A percentile compares a stretch with the other conserved stretches of the same genome.
These are phyloP conservation scores for Atherinomorus stipes DNA, from an alignment of 2,113 vertebrate genomes.

Conservation along the genomic window DNA sequence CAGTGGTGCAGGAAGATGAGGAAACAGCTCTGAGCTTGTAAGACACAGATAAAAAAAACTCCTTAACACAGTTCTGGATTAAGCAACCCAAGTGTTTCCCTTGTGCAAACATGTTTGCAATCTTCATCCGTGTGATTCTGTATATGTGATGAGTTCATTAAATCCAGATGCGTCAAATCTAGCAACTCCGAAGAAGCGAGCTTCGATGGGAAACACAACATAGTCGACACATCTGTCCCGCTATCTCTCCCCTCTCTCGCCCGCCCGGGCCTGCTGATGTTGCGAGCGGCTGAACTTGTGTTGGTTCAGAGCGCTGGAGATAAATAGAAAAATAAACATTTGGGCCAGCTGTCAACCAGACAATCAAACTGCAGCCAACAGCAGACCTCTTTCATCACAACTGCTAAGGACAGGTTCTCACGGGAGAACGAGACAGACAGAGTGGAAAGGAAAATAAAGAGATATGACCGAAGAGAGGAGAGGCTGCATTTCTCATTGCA, in stretches of 20 bases:
- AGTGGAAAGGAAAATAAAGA: constrained; percentile 50
- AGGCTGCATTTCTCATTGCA: constrained; percentile 10
- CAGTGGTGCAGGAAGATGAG: constrained; percentile 1
- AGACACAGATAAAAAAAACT: neutral
- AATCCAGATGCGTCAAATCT: constrained; percentile 58
- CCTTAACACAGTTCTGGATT: constrained; percentile 43
- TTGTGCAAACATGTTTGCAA: constrained; percentile 17
- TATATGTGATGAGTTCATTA: constrained; percentile 37
- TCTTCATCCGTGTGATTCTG: constrained; percentile 22
- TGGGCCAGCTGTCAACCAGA: constrained; percentile 71
- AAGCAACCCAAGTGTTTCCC: constrained; percentile 29
- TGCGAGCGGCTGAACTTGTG: constrained; percentile 15
- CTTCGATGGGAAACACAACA: constrained; percentile 43
- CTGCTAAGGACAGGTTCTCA: constrained; percentile 31
- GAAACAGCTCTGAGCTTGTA: constrained; percentile 1
- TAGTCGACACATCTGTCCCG: constrained; percentile 44
- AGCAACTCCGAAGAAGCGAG: constrained; percentile 40
- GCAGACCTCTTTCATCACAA: constrained; percentile 61
- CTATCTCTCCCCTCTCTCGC: constrained; percentile 29
- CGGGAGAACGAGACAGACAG: constrained; percentile 22
- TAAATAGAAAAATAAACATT: constrained; percentile 75
- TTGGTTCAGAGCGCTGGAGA: constrained; percentile 35
- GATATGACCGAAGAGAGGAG: constrained; percentile 9
- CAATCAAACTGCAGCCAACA: constrained; percentile 61
- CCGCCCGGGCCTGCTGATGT: constrained; percentile 17